These are phyloP conservation scores for Oreochromis tanganicae DNA, from an alignment of 2,113 vertebrate species.

Conservation along the genomic window DNA sequence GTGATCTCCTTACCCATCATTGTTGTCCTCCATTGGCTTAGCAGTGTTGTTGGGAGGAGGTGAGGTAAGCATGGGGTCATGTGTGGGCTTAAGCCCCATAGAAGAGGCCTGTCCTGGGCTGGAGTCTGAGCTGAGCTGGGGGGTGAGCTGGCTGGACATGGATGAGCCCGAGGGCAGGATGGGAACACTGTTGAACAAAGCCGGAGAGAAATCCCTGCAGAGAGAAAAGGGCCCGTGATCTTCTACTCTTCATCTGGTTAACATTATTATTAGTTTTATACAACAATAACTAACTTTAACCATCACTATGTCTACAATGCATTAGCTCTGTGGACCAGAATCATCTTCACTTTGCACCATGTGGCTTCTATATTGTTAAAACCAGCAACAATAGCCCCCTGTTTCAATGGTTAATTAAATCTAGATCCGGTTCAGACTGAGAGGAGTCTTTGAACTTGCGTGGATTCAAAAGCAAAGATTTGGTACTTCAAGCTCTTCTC, in stretches of 20 bases:
- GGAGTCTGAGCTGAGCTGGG: constrained; percentile 87
- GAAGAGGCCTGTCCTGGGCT: constrained; percentile 76
- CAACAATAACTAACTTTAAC: background rate
- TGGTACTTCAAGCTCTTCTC: background rate
- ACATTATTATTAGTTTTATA: background rate
- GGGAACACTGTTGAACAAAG: constrained; percentile 96
- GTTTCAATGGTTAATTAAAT: background rate
- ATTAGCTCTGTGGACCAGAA: background rate
- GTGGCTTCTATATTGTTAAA: background rate
- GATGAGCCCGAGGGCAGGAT: constrained; percentile 86
- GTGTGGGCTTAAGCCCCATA: constrained; percentile 76
- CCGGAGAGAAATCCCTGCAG: constrained; percentile 93
- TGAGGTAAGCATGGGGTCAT: constrained; percentile 74
- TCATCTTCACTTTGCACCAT: background rate
- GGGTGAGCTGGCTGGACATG: constrained; percentile 85
- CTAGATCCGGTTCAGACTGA: background rate
- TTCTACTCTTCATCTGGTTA: background rate
- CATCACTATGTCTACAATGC: background rate
- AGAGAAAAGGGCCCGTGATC: background rate
- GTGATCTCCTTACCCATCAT: constrained; percentile 74
- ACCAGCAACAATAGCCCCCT: background rate
- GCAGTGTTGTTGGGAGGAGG: constrained; percentile 40
- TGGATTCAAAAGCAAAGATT: background rate
- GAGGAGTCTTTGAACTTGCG: background rate
- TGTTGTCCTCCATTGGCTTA: constrained; percentile 83